Evolutionary conservation across 2,888 invertebrate genomes (phyloP).

Genomic region (Synanthedon tipuliformis): DNA sequence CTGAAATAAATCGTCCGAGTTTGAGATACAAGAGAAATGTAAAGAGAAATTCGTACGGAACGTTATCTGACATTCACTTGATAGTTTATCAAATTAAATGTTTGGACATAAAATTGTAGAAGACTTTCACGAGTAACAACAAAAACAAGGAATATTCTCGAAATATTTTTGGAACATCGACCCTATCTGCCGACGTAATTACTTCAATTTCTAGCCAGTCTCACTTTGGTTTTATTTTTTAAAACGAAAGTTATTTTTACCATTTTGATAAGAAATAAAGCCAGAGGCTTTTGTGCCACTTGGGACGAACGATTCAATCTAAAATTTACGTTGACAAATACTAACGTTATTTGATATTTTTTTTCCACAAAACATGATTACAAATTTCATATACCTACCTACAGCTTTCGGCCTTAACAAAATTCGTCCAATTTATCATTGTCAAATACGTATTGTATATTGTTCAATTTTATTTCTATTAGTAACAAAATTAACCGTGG

Average conservation of each 20-base stretch:
- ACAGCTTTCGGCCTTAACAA: too few relatives aligned
- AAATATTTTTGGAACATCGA: background rate
- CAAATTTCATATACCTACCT: too few relatives aligned
- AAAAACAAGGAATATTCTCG: too few relatives aligned
- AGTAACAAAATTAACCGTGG: too few relatives aligned
- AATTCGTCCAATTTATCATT: too few relatives aligned
- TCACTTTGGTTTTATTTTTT: constrained; percentile 16
- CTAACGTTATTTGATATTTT: background rate
- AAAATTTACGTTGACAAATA: constrained; percentile 24
- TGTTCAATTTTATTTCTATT: too few relatives aligned
- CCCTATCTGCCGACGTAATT: background rate
- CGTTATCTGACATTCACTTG: too few relatives aligned
- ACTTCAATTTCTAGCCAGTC: constrained; percentile 17
- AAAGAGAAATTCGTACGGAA: background rate
- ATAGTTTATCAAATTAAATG: too few relatives aligned
- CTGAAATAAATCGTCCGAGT: background rate
- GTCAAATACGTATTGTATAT: too few relatives aligned
- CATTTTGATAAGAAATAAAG: constrained; percentile 38
- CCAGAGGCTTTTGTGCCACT: constrained; percentile 25
- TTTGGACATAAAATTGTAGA: too few relatives aligned
- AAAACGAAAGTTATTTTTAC: constrained; percentile 27
- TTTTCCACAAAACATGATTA: too few relatives aligned
- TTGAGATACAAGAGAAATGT: background rate
- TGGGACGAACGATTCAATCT: constrained; percentile 31
- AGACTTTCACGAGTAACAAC: too few relatives aligned